These are phyloP conservation scores for Mus musculus DNA, from an alignment of 2,113 vertebrate genomes.

Conservation along the genomic window GRCm39 chr13:63277001-63277500, in stretches of 20 bases:
- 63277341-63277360: background rate
- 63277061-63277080: background rate
- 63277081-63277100: background rate
- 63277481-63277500: no score
- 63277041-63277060: background rate
- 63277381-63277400: no score
- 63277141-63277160: background rate
- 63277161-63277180: background rate
- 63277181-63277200: background rate
- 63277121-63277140: background rate
- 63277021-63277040: background rate
- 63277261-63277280: background rate
- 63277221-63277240: background rate
- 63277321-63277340: background rate
- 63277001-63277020: background rate
- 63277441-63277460: no score
- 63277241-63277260: background rate
- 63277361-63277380: background rate
- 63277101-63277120: background rate
- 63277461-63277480: no score
- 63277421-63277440: no score
- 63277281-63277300: background rate
- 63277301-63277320: background rate
- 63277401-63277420: no score
- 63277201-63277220: background rate